These are phyloP conservation scores for Solen grandis DNA, from an alignment of 1,140 invertebrate genomes.

Conservation along the genomic window DNA sequence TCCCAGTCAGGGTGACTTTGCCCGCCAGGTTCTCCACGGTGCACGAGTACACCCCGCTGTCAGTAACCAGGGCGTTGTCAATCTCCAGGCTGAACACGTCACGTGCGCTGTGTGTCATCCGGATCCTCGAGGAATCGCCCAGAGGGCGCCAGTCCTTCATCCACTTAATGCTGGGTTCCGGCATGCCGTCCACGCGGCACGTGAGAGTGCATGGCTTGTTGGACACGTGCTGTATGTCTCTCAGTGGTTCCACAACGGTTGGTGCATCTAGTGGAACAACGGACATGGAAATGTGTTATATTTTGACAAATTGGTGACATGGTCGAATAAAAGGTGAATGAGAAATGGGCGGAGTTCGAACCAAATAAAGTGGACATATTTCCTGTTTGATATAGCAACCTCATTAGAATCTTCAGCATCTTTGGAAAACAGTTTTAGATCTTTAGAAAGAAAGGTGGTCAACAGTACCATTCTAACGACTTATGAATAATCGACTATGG, in stretches of 20 bases:
- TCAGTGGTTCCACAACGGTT: slow-evolving; percentile 89
- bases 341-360: too few species aligned
- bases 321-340: too few species aligned
- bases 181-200: slow-evolving; percentile 93
- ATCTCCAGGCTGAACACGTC: slow-evolving; percentile 92
- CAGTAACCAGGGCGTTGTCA: slow-evolving; percentile 92
- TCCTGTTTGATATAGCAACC: too few species aligned
- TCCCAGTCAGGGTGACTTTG: slow-evolving; percentile 92
- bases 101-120: slow-evolving; percentile 84
- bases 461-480: too few species aligned
- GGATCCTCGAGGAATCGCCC: slow-evolving; percentile 69
- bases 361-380: too few species aligned
- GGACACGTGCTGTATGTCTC: slow-evolving; percentile 87
- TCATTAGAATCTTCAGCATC: too few species aligned
- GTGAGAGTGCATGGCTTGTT: slow-evolving; percentile 88
- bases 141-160: slow-evolving; percentile 86
- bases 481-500: too few species aligned
- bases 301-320: too few species aligned
- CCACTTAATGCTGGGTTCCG: slow-evolving; percentile 97
- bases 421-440: too few species aligned
- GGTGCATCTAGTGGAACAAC: slow-evolving; percentile 88
- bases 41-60: slow-evolving; percentile 96
- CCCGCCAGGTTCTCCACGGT: slow-evolving; percentile 96
- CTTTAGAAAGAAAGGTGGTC: too few species aligned
- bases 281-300: too few species aligned